These are phyloP conservation scores for pig (Sus scrofa) DNA, from an alignment of 2,113 vertebrate species.

Conservation along the genomic window T2T-Sscrofa CM000812.6:28560501-28561000, in stretches of 20 bases:
- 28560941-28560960: not conserved
- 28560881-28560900: not conserved
- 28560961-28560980: not conserved
- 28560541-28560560: not conserved
- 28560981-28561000: not conserved
- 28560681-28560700: not conserved
- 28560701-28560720: not conserved
- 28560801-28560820: not conserved
- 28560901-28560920: not conserved
- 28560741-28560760: not conserved
- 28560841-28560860: not conserved
- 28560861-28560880: not conserved
- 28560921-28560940: not conserved
- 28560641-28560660: not conserved
- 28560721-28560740: slow-evolving; percentile 20
- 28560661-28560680: not conserved
- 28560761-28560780: not conserved
- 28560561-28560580: not conserved
- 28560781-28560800: slow-evolving; percentile 22
- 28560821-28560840: not conserved
- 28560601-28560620: not conserved
- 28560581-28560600: not conserved
- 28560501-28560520: not conserved
- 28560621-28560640: not conserved
- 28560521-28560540: not conserved